These are phyloP conservation scores for Nettapus auritus DNA, from an alignment of 2,113 vertebrate genomes.

Conservation along the genomic window DNA sequence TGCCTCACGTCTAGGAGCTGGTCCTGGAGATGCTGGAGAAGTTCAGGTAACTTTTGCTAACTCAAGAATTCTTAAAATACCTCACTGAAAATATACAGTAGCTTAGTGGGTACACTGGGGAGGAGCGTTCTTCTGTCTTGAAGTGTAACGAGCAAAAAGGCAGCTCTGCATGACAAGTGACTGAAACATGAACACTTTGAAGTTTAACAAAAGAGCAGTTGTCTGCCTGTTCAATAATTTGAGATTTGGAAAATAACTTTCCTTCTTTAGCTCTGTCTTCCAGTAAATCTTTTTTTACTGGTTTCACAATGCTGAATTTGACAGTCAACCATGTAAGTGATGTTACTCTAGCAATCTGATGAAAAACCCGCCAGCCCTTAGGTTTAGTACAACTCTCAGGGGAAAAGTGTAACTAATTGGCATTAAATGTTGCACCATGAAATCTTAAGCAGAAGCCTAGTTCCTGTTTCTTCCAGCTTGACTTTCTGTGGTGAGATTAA, in stretches of 20 bases:
- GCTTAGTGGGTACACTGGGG: not conserved
- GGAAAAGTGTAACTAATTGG: not conserved
- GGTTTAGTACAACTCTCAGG: not conserved
- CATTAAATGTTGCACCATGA: not conserved
- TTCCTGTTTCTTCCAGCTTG: not conserved
- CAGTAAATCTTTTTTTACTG: not conserved
- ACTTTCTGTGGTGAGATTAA: not conserved
- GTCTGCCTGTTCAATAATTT: not conserved
- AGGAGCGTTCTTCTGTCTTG: not conserved
- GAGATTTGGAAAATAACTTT: not conserved
- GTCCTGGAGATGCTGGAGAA: conserved; percentile 92
- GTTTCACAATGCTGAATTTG: not conserved
- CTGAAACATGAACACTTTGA: not conserved
- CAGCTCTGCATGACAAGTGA: not conserved
- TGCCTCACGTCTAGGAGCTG: conserved; percentile 92
- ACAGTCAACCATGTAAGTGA: not conserved
- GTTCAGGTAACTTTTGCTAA: conserved; percentile 85
- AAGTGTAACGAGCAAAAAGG: not conserved
- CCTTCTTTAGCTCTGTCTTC: not conserved
- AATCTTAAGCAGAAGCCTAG: not conserved
- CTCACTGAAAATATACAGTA: not conserved
- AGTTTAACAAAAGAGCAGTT: not conserved
- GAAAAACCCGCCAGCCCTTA: not conserved
- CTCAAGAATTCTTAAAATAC: not conserved
- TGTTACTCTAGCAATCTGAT: not conserved